These are phyloP conservation scores for Drosophila picticornis DNA, from an alignment of 2,888 invertebrate genomes.

Conservation along the genomic window DNA sequence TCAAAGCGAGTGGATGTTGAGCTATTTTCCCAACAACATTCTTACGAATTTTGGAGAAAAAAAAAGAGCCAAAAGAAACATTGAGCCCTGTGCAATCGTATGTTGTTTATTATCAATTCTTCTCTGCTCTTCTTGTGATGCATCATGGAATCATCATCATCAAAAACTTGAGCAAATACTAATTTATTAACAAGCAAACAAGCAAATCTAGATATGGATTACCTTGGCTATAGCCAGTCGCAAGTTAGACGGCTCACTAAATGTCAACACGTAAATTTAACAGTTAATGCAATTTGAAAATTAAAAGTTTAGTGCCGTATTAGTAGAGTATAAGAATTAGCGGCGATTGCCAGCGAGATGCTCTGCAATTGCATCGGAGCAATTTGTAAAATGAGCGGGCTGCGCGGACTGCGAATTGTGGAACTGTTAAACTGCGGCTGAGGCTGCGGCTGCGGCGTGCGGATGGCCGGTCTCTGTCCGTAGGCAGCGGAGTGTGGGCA, in stretches of 20 bases:
- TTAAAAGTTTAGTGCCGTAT: neutral
- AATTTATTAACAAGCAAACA: neutral
- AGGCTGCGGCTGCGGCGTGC: constrained; percentile 31
- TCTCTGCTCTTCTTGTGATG: neutral
- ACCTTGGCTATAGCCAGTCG: neutral
- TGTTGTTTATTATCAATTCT: neutral
- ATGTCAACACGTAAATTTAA: neutral
- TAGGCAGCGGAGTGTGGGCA: constrained; percentile 28
- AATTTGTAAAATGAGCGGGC: constrained; percentile 62
- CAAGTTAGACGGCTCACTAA: neutral
- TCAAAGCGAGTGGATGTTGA: constrained; percentile 1
- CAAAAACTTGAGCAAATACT: neutral
- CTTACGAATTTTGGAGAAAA: neutral
- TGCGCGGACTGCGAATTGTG: constrained; percentile 41
- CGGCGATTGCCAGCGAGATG: constrained; percentile 29
- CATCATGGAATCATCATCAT: neutral
- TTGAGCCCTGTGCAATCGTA: neutral
- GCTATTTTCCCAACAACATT: neutral
- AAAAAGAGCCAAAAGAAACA: neutral
- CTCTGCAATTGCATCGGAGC: constrained; percentile 51
- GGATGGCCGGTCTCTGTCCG: constrained; percentile 23
- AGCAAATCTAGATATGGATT: neutral
- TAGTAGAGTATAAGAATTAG: constrained; percentile 43
- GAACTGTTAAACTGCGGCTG: constrained; percentile 32
- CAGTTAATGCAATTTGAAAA: neutral